Conservation (phyloP, 1,140 invertebrate species). For the Orius laevigatus region DNA sequence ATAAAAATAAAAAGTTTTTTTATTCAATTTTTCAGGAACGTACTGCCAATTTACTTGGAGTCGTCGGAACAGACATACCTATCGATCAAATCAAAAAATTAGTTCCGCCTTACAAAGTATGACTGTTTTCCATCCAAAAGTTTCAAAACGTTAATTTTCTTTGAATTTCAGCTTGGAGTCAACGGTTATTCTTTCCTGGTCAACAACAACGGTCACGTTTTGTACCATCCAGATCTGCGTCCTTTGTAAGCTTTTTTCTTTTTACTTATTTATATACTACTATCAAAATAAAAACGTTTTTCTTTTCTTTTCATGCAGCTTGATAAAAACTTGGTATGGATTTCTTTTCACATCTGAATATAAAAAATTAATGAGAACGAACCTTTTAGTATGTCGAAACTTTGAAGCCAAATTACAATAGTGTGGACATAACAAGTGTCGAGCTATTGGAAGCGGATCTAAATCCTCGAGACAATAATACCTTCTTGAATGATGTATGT, state of each 20-base stretch:
- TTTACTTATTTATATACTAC: neutral
- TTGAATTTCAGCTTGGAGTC: conserved; percentile 59
- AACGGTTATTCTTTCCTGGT: conserved; percentile 94
- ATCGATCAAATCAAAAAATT: conserved; percentile 83
- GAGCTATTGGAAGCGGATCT: conserved; percentile 69
- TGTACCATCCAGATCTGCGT: conserved; percentile 94
- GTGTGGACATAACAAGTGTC: conserved; percentile 84
- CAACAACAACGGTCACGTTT: conserved; percentile 90
- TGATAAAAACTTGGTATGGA: conserved; percentile 17
- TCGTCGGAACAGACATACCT: conserved; percentile 86
- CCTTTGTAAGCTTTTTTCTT: conserved; percentile 51
- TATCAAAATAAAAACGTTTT: neutral
- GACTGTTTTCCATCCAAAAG: neutral
- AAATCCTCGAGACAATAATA: conserved; percentile 51
- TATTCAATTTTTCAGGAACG: conserved; percentile 39
- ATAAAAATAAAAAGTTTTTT: neutral
- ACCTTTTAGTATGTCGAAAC: conserved; percentile 59
- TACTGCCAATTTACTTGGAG: conserved; percentile 75
- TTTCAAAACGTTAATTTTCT: conserved; percentile 4
- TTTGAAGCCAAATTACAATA: conserved; percentile 80
- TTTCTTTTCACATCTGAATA: neutral
- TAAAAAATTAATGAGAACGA: neutral
- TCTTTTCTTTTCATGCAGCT: conserved; percentile 14
- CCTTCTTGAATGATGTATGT: conserved; percentile 66
- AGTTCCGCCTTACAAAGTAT: conserved; percentile 78